phyloP scores from a whole-genome alignment of 2,797 vertebrate species.

The Gymnocypris eckloni region DNA sequence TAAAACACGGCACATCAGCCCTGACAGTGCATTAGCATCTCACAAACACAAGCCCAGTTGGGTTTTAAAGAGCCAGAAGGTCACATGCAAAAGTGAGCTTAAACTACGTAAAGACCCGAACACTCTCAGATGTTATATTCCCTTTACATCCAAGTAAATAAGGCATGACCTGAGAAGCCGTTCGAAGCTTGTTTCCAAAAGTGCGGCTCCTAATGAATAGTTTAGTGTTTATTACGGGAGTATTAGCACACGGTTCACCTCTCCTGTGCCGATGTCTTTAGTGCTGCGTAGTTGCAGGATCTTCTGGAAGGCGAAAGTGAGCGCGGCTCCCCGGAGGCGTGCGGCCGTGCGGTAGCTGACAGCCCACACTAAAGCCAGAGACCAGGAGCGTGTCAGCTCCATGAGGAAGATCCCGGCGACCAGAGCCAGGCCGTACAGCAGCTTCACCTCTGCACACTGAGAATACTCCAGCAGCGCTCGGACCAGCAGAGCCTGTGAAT shows the following conservation, averaged over 20 bases:
- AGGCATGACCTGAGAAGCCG: not conserved
- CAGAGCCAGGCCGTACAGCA: constrained; percentile 78
- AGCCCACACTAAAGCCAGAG: constrained; percentile 82
- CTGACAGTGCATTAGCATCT: not conserved
- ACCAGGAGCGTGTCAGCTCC: constrained; percentile 84
- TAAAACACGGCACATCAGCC: not conserved
- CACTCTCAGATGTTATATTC: not conserved
- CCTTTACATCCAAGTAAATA: not conserved
- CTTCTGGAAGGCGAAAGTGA: constrained; percentile 83
- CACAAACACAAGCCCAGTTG: constrained; percentile 16
- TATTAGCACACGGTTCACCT: constrained; percentile 71
- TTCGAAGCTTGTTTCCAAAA: not conserved
- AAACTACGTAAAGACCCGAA: constrained; percentile 6
- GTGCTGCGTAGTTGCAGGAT: constrained; percentile 82
- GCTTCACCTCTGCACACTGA: constrained; percentile 69
- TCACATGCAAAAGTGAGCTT: not conserved
- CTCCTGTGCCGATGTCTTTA: constrained; percentile 81
- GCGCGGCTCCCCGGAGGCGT: constrained; percentile 81
- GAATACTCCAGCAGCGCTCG: constrained; percentile 83
- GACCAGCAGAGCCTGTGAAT: constrained; percentile 78
- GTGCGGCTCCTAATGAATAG: not conserved
- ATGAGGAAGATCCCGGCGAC: constrained; percentile 78
- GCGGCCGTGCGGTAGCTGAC: constrained; percentile 85
- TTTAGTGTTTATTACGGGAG: not conserved
- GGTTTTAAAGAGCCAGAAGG: not conserved